phyloP scores from a whole-genome alignment of 1,140 invertebrate species.

The Lepidostoma basale region DNA sequence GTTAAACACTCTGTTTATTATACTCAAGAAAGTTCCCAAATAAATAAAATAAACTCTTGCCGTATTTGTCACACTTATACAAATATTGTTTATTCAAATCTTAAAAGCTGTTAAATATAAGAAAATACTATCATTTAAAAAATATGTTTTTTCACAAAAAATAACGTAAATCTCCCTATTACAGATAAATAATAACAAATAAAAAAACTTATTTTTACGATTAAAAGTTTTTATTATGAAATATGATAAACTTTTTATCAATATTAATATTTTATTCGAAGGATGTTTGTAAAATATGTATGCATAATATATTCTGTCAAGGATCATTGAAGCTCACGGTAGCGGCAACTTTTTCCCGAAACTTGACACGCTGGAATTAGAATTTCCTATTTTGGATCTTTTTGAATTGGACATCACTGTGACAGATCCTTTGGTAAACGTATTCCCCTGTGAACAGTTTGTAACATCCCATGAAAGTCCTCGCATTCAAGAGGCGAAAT shows the following conservation, averaged over 20 bases:
- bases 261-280: no score
- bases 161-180: neutral
- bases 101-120: no score
- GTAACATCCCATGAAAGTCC: neutral
- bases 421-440: slow-evolving; percentile 28
- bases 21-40: no score
- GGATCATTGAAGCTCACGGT: neutral
- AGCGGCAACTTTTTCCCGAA: neutral
- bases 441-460: slow-evolving; percentile 14
- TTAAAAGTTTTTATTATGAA: neutral
- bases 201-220: neutral
- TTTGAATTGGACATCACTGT: slow-evolving; percentile 32
- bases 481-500: neutral
- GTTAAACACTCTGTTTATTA: no score
- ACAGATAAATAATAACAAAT: neutral
- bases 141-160: no score
- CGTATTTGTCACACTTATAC: no score
- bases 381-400: slow-evolving; percentile 40
- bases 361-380: slow-evolving; percentile 34
- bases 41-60: no score
- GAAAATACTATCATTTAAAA: no score
- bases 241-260: no score
- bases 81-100: no score
- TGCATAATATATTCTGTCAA: neutral
- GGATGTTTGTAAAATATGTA: no score